Conservation (phyloP, 2,888 invertebrate species). For the Syritta pipiens region DNA sequence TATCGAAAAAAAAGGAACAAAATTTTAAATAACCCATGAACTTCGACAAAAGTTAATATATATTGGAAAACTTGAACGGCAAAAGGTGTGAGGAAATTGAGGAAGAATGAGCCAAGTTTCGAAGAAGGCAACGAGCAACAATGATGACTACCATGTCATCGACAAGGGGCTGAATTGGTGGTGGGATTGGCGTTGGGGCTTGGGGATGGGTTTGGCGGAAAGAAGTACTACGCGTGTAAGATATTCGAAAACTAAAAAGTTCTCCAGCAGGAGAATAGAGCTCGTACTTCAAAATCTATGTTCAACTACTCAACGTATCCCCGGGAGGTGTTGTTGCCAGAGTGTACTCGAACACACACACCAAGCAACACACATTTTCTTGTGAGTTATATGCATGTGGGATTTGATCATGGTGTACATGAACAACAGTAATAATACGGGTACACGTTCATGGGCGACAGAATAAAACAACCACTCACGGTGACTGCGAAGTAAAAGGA, state of each 20-base stretch:
- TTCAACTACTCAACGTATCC: constrained; percentile 50
- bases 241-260: constrained; percentile 42
- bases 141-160: not conserved
- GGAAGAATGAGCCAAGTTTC: constrained; percentile 30
- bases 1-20: too few relatives aligned
- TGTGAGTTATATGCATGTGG: constrained; percentile 26
- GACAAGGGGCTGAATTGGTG: too few relatives aligned
- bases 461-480: constrained; percentile 8
- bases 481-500: not conserved
- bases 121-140: not conserved
- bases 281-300: constrained; percentile 36
- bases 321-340: not conserved
- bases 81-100: constrained; percentile 29
- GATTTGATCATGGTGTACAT: constrained; percentile 1
- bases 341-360: not conserved
- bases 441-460: not conserved
- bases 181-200: too few relatives aligned
- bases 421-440: not conserved
- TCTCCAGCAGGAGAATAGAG: constrained; percentile 28
- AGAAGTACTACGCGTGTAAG: constrained; percentile 21
- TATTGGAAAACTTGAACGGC: constrained; percentile 63
- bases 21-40: constrained; percentile 59
- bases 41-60: constrained; percentile 68
- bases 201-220: not conserved
- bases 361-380: constrained; percentile 15